These are phyloP conservation scores for Turritopsis rubra DNA, from an alignment of 30 jellyfish, hydroid and myxozoan species.

Conservation along the genomic window DNA sequence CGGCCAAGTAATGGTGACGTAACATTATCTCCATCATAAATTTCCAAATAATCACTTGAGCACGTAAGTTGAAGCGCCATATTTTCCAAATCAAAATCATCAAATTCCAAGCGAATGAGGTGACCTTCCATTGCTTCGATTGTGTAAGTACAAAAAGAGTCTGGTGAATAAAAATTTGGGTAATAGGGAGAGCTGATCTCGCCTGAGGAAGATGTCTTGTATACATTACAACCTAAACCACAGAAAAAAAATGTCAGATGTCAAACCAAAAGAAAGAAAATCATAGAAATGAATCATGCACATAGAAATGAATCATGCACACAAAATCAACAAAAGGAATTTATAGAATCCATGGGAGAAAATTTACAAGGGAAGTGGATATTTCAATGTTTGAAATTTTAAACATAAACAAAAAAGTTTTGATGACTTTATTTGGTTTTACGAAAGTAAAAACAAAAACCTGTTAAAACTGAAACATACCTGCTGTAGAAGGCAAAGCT, in stretches of 20 bases:
- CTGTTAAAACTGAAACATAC: slow-evolving; percentile 28
- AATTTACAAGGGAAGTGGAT: neutral
- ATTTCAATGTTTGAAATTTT: no score
- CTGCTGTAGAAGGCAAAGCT: slow-evolving; percentile 39
- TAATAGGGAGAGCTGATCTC: slow-evolving; percentile 53
- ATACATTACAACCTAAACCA: slow-evolving; percentile 59
- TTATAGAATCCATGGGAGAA: neutral
- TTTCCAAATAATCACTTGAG: slow-evolving; percentile 1
- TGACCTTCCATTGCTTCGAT: slow-evolving; percentile 45
- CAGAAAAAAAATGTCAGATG: neutral
- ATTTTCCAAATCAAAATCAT: slow-evolving; percentile 50
- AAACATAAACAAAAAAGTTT: no score
- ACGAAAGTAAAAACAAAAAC: no score
- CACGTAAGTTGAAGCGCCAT: neutral
- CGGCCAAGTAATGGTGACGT: slow-evolving; percentile 20
- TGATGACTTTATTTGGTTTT: no score
- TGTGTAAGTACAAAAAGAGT: slow-evolving; percentile 44
- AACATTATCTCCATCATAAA: slow-evolving; percentile 36
- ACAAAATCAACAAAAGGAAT: neutral
- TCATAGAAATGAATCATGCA: neutral
- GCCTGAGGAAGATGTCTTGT: slow-evolving; percentile 36
- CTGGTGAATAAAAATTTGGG: slow-evolving; percentile 56
- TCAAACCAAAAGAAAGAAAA: neutral
- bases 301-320: neutral
- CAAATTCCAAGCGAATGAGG: slow-evolving; percentile 39